These are phyloP conservation scores for Hylaeus volcanicus DNA, from an alignment of 1,140 invertebrate genomes.

Conservation along the genomic window DNA sequence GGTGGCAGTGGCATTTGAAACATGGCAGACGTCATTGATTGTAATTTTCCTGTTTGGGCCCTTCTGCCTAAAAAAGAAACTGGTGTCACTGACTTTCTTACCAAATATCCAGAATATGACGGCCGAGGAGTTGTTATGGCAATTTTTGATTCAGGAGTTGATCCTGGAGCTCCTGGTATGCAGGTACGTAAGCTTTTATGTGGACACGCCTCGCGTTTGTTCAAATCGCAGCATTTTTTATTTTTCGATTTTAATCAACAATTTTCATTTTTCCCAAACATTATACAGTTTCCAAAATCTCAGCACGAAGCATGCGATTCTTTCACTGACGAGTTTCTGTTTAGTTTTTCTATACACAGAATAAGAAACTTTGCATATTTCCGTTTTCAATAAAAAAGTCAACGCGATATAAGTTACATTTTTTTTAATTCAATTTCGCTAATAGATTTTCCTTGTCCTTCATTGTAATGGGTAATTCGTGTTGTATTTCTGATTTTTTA, in stretches of 20 bases:
- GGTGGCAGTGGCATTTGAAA: conserved; percentile 68
- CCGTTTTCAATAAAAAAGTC: neutral
- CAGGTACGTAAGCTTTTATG: conserved; percentile 85
- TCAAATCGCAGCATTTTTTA: neutral
- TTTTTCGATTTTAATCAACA: neutral
- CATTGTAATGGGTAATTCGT: neutral
- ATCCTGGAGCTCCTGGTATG: conserved; percentile 96
- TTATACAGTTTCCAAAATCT: neutral
- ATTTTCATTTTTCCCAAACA: neutral
- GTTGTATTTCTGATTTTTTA: neutral
- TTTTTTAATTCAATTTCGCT: neutral
- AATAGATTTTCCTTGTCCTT: neutral
- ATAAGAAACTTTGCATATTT: neutral
- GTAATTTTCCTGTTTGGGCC: conserved; percentile 90
- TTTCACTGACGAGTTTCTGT: neutral
- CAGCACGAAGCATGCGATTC: neutral
- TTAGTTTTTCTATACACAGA: neutral
- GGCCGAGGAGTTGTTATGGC: conserved; percentile 95
- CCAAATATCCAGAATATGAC: conserved; percentile 96
- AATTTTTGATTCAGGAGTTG: conserved; percentile 98
- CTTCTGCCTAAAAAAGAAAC: conserved; percentile 98
- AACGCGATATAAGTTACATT: neutral
- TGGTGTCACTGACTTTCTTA: conserved; percentile 92
- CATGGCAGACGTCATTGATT: conserved; percentile 85
- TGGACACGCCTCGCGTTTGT: conserved; percentile 51